Percentiles rank a stretch among this genome's conserved stretches.
Conservation (phyloP, 2,797 vertebrate genomes). For the Acrossocheilus wenchowensis region DNA sequence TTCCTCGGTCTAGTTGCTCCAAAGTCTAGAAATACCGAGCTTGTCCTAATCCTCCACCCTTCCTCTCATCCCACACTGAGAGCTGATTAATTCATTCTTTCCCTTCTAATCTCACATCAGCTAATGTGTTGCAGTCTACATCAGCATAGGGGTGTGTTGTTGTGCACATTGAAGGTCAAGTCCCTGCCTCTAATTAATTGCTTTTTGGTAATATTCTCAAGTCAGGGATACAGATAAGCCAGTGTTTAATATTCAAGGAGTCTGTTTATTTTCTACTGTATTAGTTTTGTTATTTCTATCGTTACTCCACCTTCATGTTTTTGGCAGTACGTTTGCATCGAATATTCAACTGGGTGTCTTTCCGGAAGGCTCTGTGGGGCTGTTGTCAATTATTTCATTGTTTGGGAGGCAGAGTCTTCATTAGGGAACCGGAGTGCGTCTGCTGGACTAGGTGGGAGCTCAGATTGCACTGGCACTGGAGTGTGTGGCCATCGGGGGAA, state of each 20-base stretch:
- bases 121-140: constrained; percentile 67
- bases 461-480: constrained; percentile 59
- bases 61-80: constrained; percentile 49
- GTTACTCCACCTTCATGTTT: constrained; percentile 34
- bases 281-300: constrained; percentile 35
- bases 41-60: constrained; percentile 44
- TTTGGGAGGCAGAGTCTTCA: constrained; percentile 66
- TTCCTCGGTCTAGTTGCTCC: not conserved
- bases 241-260: constrained; percentile 71
- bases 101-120: constrained; percentile 70
- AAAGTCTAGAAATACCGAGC: constrained; percentile 29
- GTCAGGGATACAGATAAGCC: constrained; percentile 67
- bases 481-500: constrained; percentile 65
- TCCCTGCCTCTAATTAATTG: constrained; percentile 71
- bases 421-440: constrained; percentile 70
- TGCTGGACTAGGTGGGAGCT: constrained; percentile 65
- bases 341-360: constrained; percentile 60
- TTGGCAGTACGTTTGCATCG: constrained; percentile 57
- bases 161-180: constrained; percentile 77
- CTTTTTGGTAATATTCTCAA: constrained; percentile 68
- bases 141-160: constrained; percentile 70
- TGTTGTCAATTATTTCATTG: constrained; percentile 72
- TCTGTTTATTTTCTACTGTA: constrained; percentile 65
- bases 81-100: constrained; percentile 67
- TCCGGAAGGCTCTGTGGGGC: constrained; percentile 59